These are phyloP conservation scores for Drosophila diplacantha DNA, from an alignment of 2,888 invertebrate species.

Conservation along the genomic window DNA sequence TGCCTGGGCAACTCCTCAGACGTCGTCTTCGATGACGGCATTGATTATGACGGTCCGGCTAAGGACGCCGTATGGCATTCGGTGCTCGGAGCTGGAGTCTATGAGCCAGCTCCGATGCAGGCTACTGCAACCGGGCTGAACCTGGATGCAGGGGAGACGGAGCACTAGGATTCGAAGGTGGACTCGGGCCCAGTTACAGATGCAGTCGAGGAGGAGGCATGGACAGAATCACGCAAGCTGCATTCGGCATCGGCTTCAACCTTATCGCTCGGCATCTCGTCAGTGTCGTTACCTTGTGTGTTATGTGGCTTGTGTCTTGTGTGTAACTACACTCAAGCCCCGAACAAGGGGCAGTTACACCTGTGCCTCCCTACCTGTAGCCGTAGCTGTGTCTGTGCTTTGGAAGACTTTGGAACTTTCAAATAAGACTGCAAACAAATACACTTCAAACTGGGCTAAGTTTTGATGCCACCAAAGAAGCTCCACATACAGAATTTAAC, in stretches of 20 bases:
- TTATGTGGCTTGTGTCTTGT: background rate
- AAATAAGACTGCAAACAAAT: background rate
- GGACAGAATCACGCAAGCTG: slow-evolving; percentile 53
- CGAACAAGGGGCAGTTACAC: slow-evolving; percentile 6
- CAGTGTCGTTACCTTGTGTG: slow-evolving; percentile 18
- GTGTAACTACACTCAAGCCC: background rate
- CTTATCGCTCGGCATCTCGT: slow-evolving; percentile 39
- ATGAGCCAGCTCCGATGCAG: slow-evolving; percentile 10
- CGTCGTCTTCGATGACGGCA: slow-evolving; percentile 57
- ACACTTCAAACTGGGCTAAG: background rate
- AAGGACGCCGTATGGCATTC: slow-evolving; percentile 41
- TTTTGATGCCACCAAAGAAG: too few relatives aligned
- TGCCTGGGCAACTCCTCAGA: slow-evolving; percentile 24
- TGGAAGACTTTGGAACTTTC: background rate
- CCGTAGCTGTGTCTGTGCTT: background rate
- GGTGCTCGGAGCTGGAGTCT: slow-evolving; percentile 12
- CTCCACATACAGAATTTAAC: background rate
- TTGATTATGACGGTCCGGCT: slow-evolving; percentile 59
- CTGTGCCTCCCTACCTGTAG: background rate
- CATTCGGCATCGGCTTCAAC: slow-evolving; percentile 37
- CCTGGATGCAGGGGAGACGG: too few relatives aligned
- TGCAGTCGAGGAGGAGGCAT: slow-evolving; percentile 5
- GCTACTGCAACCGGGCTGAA: slow-evolving; percentile 2
- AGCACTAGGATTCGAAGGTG: background rate
- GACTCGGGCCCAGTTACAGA: slow-evolving; percentile 4